phyloP scores from a whole-genome alignment of 2,113 vertebrate genomes.

The Tylochromis polylepis region DNA sequence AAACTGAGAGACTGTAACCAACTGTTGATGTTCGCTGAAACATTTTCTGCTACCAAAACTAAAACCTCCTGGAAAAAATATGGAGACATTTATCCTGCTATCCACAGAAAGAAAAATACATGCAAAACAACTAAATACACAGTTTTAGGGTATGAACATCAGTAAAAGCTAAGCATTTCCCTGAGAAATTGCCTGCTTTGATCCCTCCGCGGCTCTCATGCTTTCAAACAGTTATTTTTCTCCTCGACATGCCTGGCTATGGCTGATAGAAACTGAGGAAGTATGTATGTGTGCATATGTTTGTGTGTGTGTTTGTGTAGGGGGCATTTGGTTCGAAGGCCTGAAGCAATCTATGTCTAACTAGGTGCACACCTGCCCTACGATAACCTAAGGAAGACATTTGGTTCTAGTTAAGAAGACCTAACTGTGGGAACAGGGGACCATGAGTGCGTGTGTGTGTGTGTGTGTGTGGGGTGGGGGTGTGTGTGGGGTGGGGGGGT shows the following conservation, averaged over 20 bases:
- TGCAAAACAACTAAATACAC: not conserved
- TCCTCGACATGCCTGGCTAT: constrained; percentile 50
- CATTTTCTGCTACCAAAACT: not conserved
- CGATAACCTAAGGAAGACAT: constrained; percentile 65
- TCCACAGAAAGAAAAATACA: not conserved
- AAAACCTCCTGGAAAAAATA: not conserved
- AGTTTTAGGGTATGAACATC: not conserved
- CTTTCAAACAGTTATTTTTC: constrained; percentile 54
- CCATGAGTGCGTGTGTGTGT: not conserved
- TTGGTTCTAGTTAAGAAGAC: constrained; percentile 65
- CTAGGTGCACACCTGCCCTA: constrained; percentile 64
- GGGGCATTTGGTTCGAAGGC: not conserved
- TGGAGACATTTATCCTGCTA: not conserved
- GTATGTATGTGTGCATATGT: not conserved
- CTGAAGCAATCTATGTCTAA: constrained; percentile 40
- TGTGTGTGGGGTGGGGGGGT: too few species aligned
- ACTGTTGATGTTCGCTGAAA: not conserved
- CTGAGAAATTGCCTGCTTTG: constrained; percentile 39
- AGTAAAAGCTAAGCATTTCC: not conserved
- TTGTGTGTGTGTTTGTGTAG: not conserved
- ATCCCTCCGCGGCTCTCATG: constrained; percentile 27
- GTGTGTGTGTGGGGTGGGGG: not conserved
- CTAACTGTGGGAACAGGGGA: constrained; percentile 29
- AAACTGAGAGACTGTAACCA: not conserved
- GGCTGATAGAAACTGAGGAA: constrained; percentile 50